Conservation (phyloP, 2,888 invertebrate genomes). For the Trachelus stipa region DNA sequence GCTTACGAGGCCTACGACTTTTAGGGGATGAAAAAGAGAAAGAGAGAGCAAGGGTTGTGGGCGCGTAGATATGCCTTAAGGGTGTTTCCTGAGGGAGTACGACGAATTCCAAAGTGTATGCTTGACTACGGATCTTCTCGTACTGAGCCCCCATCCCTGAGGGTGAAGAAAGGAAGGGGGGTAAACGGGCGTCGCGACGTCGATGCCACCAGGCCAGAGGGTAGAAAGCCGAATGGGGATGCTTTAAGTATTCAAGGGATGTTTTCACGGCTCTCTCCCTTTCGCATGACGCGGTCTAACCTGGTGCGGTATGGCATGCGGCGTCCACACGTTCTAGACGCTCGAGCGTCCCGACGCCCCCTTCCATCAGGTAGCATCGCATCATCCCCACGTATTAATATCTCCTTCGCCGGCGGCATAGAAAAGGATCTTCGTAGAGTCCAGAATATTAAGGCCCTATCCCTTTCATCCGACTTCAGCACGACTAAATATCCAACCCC, state of each 20-base stretch:
- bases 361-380: slow-evolving; percentile 36
- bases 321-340: slow-evolving; percentile 18
- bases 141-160: not conserved
- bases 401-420: not conserved
- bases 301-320: slow-evolving; percentile 45
- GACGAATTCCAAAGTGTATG: not conserved
- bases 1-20: not conserved
- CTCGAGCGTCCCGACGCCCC: not conserved
- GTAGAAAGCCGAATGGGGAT: not conserved
- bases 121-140: not conserved
- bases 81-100: not conserved
- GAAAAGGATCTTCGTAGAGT: not conserved
- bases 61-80: not conserved
- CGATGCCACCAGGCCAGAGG: not conserved
- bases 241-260: slow-evolving; percentile 45
- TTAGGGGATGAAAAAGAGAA: not conserved
- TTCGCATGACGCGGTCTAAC: slow-evolving; percentile 38
- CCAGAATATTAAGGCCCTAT: not conserved
- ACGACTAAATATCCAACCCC: not conserved
- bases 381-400: slow-evolving; percentile 4
- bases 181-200: not conserved
- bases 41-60: not conserved
- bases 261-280: slow-evolving; percentile 50
- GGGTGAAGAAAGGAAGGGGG: not conserved
- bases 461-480: not conserved